Evolutionary conservation across 2,113 vertebrate genomes (phyloP), one percentile per base, ranked within the genome.

Genomic region (Ophiodon elongatus): DNA sequence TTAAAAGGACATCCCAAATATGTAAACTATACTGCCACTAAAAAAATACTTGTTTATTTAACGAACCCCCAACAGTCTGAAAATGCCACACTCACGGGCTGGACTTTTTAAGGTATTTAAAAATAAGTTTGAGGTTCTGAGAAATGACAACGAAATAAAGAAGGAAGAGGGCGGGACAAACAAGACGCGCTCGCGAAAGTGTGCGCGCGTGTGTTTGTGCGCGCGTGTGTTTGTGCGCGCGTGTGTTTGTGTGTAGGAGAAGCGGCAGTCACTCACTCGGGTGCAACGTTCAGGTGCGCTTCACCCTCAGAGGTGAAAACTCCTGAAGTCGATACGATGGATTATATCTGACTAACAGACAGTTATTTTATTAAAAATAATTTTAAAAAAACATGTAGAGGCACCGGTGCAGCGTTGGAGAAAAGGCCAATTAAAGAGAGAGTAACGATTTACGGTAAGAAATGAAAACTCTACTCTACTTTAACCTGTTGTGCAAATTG

Each of bases 221-320:
- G n/a, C 4, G 65, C 1, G 69, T 1, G 70, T 0, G 21, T 9
- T 14, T 0, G 56, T 3, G 45, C 13, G 41, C 14, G 37, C 1
- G 50, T 1, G 47, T 0, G 19, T 37, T 37, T 6, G 35, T 15
- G 47, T n/a, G 62, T 7, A 0, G 3, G 47, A 39, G 66, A 66
- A 17, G 52, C 64, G 3, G n/a, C 56, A 25, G 72, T 23, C 63
- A 23, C 31, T 35, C 29, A 2, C 31, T 68, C 9, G 15, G 63
- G 52, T 64, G 84, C 23, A 19, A 54, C 52, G 80, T 79, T 80
- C 82, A 92, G 92, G 90, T 92, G 76, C 70, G 35, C 70, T 57
- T 85, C 82, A 39, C 35, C 70, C 27, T 73, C 73, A 60, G 74
- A 68, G 66, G 62, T 33, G 73, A 73, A 81, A 88, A 57, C 25